A percentile compares a stretch with the other conserved stretches of the same genome.
phyloP scores from a whole-genome alignment of 2,113 vertebrate genomes.

The Eretmochelys imbricata region DNA sequence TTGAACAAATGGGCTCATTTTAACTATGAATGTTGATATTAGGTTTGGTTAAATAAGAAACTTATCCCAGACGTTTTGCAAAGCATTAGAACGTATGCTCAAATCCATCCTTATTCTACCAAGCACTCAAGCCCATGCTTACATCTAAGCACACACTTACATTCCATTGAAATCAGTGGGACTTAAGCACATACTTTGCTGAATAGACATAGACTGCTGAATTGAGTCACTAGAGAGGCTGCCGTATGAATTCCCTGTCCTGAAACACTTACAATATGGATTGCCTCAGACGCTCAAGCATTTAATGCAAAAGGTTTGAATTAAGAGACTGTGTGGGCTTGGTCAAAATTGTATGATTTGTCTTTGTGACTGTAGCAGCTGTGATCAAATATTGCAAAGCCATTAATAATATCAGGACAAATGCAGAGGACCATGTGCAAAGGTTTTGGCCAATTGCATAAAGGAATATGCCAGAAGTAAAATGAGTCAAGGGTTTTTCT shows the following conservation, averaged over 20 bases:
- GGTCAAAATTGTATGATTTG: conserved; percentile 41
- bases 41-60: conserved; percentile 11
- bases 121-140: background rate
- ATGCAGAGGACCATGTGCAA: conserved; percentile 55
- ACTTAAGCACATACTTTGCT: background rate
- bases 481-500: conserved; percentile 79
- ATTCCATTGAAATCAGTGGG: background rate
- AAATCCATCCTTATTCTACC: background rate
- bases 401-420: conserved; percentile 74
- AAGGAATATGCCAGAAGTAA: conserved; percentile 61
- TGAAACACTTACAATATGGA: conserved; percentile 23
- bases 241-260: background rate
- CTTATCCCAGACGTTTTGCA: background rate
- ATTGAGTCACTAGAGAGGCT: background rate
- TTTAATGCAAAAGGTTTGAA: conserved; percentile 70
- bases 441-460: conserved; percentile 62
- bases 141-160: background rate
- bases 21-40: background rate
- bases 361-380: conserved; percentile 49
- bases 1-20: conserved; percentile 23
- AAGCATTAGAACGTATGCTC: background rate
- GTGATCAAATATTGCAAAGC: conserved; percentile 72
- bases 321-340: conserved; percentile 64
- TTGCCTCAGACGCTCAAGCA: conserved; percentile 3
- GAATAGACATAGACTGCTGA: background rate